phyloP scores from a whole-genome alignment of 2,888 invertebrate genomes.

The Lacanobia wlatinum region DNA sequence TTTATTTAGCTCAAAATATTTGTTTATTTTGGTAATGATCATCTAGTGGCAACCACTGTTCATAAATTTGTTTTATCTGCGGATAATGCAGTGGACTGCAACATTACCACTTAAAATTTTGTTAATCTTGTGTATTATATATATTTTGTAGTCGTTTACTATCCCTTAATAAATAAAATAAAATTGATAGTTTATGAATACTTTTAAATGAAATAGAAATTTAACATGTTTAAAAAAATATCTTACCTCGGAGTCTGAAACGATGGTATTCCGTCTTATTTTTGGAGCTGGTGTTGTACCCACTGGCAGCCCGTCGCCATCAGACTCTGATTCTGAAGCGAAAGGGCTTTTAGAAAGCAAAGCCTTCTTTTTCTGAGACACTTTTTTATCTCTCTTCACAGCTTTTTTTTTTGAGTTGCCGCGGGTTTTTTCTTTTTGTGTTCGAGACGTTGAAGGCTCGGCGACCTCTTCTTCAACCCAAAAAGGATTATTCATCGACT shows the following conservation, averaged over 20 bases:
- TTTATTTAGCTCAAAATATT: too few relatives aligned
- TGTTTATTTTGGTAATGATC: too few relatives aligned
- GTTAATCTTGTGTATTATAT: too few relatives aligned
- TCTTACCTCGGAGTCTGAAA: slow-evolving; percentile 10
- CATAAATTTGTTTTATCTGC: too few relatives aligned
- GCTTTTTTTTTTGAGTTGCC: background rate
- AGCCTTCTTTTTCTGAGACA: slow-evolving; percentile 10
- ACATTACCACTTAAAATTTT: too few relatives aligned
- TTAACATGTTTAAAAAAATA: background rate
- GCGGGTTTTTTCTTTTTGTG: background rate
- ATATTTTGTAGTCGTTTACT: too few relatives aligned
- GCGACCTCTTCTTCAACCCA: slow-evolving; percentile 6
- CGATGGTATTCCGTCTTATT: slow-evolving; percentile 6
- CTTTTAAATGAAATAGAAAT: background rate
- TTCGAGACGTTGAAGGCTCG: background rate
- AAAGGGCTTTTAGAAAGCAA: slow-evolving; percentile 5
- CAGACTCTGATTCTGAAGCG: slow-evolving; percentile 13
- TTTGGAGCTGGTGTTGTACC: slow-evolving; percentile 3
- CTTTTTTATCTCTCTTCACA: slow-evolving; percentile 11
- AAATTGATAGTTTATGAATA: background rate
- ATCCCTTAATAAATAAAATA: too few relatives aligned
- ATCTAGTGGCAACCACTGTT: too few relatives aligned
- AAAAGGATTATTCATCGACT: slow-evolving; percentile 11
- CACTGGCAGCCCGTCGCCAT: background rate
- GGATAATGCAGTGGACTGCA: too few relatives aligned